Evolutionary conservation across 1,140 invertebrate genomes (phyloP).

Genomic region (Cotesia typhae): DNA sequence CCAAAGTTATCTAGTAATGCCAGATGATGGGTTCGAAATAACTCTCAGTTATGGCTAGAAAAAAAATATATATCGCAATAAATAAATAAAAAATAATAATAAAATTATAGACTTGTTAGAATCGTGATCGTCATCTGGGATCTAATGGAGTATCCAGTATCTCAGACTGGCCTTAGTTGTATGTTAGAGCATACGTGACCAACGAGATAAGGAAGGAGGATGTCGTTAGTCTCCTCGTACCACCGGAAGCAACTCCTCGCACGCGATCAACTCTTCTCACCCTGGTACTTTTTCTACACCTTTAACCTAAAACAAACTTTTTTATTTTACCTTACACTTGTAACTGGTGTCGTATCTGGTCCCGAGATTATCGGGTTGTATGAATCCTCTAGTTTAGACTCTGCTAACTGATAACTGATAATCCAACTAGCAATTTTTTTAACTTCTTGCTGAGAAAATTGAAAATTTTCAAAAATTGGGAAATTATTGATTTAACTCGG

Average conservation of each 20-base stretch:
- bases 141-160: conserved; percentile 3
- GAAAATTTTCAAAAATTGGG: no score
- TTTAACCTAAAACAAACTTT: background rate
- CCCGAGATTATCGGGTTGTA: background rate
- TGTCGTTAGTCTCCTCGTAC: conserved; percentile 61
- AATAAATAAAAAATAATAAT: no score
- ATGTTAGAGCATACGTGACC: conserved; percentile 54
- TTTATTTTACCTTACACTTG: background rate
- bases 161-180: background rate
- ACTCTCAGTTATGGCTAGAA: no score
- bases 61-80: no score
- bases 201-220: conserved; percentile 61
- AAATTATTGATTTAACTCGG: no score
- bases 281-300: conserved; percentile 53
- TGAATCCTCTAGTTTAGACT: no score
- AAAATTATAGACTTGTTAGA: background rate
- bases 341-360: background rate
- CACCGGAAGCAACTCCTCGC: conserved; percentile 61
- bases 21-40: no score
- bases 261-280: conserved; percentile 56
- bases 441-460: no score
- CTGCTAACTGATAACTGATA: no score
- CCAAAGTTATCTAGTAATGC: no score
- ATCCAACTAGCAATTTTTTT: no score
- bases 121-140: conserved; percentile 16